These are phyloP conservation scores for Dusona sp. DNA, from an alignment of 2,888 invertebrate species.

Conservation along the genomic window DNA sequence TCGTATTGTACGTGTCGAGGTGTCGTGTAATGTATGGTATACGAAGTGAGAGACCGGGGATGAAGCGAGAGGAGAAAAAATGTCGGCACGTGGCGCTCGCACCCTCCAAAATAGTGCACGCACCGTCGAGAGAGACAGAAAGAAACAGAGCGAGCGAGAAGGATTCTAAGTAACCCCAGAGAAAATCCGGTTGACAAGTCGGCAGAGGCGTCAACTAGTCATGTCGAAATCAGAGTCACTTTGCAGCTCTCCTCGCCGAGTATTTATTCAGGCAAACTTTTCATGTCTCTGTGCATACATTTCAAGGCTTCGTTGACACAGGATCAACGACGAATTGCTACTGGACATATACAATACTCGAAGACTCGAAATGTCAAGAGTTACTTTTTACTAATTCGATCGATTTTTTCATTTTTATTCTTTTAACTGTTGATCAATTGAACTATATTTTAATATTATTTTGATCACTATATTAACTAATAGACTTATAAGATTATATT, in stretches of 20 bases:
- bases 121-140: constrained; percentile 27
- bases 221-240: constrained; percentile 62
- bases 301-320: constrained; percentile 72
- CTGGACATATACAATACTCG: constrained; percentile 23
- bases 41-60: constrained; percentile 49
- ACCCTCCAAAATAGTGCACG: constrained; percentile 73
- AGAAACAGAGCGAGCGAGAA: not conserved
- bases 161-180: constrained; percentile 1
- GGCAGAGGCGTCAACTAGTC: constrained; percentile 75
- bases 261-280: constrained; percentile 78
- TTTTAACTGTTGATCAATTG: not conserved
- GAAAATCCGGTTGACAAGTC: constrained; percentile 77
- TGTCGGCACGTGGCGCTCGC: constrained; percentile 80
- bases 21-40: constrained; percentile 49
- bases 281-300: constrained; percentile 7
- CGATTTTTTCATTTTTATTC: not conserved
- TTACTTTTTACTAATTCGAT: not conserved
- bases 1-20: constrained; percentile 47
- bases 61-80: constrained; percentile 46
- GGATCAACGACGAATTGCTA: constrained; percentile 70
- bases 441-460: too few relatives aligned
- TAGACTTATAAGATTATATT: too few relatives aligned
- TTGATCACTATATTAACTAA: too few relatives aligned
- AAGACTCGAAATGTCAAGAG: constrained; percentile 15
- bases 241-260: constrained; percentile 67